Evolutionary conservation across 2,113 vertebrate species (phyloP).

Genomic region (Erinaceus europaeus): DNA sequence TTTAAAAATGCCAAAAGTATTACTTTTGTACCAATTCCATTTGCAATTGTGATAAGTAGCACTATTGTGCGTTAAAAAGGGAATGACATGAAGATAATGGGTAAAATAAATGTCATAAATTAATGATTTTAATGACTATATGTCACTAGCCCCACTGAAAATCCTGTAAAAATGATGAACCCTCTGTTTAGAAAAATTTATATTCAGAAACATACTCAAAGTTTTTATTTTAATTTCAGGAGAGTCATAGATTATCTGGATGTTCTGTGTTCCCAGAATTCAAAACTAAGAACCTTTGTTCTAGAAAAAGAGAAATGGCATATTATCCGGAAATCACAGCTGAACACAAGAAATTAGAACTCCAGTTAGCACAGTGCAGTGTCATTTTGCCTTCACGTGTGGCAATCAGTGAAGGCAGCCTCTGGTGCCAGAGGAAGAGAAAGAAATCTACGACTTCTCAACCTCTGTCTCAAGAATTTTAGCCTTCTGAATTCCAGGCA

Average conservation of each 20-base stretch:
- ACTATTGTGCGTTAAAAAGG: constrained; percentile 15
- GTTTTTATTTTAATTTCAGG: constrained; percentile 20
- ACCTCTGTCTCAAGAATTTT: too few species aligned
- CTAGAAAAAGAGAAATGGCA: not conserved
- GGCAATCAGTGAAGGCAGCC: too few species aligned
- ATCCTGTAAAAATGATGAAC: not conserved
- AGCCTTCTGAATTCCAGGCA: too few species aligned
- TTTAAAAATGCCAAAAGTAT: not conserved
- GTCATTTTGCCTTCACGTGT: too few species aligned
- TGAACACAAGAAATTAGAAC: too few species aligned
- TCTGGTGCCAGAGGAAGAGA: too few species aligned
- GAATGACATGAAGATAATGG: constrained; percentile 26
- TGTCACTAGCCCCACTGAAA: not conserved
- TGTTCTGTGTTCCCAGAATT: not conserved
- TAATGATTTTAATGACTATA: not conserved
- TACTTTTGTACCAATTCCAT: not conserved
- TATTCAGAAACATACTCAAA: not conserved
- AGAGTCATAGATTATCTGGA: not conserved
- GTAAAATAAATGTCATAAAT: constrained; percentile 25
- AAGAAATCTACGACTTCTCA: too few species aligned
- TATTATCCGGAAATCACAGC: constrained; percentile 21
- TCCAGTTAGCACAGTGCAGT: too few species aligned
- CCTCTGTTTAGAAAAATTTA: constrained; percentile 18
- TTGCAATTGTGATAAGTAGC: not conserved
- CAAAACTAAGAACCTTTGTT: not conserved